Conservation (phyloP, 2,113 vertebrate species). For the Caranx ignobilis region DNA sequence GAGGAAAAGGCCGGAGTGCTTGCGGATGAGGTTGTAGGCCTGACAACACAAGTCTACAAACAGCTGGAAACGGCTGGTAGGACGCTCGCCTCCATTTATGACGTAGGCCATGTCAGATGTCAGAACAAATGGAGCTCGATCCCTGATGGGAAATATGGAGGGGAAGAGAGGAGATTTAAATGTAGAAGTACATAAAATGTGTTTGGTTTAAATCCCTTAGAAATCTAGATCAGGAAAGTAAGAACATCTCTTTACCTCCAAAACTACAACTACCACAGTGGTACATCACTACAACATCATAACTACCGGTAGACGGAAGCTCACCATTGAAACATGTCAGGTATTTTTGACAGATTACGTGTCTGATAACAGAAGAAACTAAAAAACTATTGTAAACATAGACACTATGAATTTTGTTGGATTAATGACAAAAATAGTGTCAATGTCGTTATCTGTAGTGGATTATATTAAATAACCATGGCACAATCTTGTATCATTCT, state of each 20-base stretch:
- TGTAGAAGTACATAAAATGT: background rate
- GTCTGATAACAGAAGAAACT: too few relatives aligned
- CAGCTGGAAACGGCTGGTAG: slow-evolving; percentile 97
- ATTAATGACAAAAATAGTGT: too few relatives aligned
- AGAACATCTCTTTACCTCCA: background rate
- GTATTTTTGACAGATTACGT: too few relatives aligned
- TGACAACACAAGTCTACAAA: slow-evolving; percentile 98
- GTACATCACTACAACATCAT: background rate
- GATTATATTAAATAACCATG: too few relatives aligned
- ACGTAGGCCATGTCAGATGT: slow-evolving; percentile 99
- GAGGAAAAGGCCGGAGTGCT: slow-evolving; percentile 94
- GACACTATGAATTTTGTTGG: too few relatives aligned
- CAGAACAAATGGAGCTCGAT: slow-evolving; percentile 96
- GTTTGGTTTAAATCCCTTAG: slow-evolving; percentile 8
- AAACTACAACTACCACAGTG: background rate
- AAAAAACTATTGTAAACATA: too few relatives aligned
- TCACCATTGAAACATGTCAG: too few relatives aligned
- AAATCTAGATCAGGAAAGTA: background rate
- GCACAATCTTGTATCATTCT: too few relatives aligned
- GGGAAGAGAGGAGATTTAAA: background rate
- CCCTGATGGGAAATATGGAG: slow-evolving; percentile 81
- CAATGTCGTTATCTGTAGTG: too few relatives aligned
- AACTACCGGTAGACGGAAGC: too few relatives aligned
- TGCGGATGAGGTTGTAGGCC: slow-evolving; percentile 97
- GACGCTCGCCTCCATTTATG: slow-evolving; percentile 97